Conservation (phyloP, 2,888 invertebrate species). For the Scrobipalpa atriplicella region DNA sequence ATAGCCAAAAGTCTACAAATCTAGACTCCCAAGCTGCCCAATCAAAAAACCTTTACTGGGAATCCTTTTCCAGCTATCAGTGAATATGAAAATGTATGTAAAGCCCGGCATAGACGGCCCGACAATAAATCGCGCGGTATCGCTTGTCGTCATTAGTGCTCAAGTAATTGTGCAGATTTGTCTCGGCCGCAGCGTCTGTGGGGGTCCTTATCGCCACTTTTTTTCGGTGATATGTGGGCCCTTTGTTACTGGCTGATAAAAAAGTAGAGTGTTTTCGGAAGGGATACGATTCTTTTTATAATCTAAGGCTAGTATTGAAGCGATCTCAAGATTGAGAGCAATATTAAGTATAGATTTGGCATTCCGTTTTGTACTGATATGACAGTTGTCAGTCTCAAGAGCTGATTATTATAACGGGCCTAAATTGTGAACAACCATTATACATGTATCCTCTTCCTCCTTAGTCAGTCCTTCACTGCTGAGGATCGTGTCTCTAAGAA, state of each 20-base stretch:
- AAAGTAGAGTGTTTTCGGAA: not conserved
- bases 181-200: constrained; percentile 59
- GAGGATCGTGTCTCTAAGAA: too few species aligned
- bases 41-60: constrained; percentile 32
- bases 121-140: constrained; percentile 73
- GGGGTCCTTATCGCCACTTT: constrained; percentile 52
- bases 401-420: too few species aligned
- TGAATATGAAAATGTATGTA: constrained; percentile 76
- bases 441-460: too few species aligned
- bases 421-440: too few species aligned
- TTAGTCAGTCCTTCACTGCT: too few species aligned
- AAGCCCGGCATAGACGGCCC: constrained; percentile 65
- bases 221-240: constrained; percentile 57
- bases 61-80: constrained; percentile 62
- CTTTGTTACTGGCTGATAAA: constrained; percentile 31
- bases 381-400: too few species aligned
- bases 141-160: constrained; percentile 64
- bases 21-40: constrained; percentile 15
- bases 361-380: too few species aligned
- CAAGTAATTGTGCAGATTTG: constrained; percentile 75
- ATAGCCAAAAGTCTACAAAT: constrained; percentile 14
- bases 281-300: too few species aligned
- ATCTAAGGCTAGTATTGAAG: too few species aligned
- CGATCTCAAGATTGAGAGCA: too few species aligned
- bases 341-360: too few species aligned